phyloP scores from a whole-genome alignment of 2,797 vertebrate species.

The Phalloptychus januarius region DNA sequence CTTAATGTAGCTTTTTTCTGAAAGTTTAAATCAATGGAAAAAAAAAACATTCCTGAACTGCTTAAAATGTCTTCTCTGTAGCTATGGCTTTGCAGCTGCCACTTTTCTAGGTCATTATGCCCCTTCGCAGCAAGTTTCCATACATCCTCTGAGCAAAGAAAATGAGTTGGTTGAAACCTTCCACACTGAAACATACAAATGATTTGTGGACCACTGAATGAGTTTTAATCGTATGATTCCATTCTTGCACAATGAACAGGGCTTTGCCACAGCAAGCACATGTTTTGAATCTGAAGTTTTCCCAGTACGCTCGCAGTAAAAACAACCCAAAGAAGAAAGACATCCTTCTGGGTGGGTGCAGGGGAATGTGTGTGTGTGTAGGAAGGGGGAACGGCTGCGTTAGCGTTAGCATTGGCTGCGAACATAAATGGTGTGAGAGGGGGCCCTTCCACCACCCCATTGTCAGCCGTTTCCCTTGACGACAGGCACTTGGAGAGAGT shows the following conservation, averaged over 20 bases:
- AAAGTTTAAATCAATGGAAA: neutral
- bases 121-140: neutral
- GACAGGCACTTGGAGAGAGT: conserved; percentile 52
- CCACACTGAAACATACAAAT: neutral
- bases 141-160: neutral
- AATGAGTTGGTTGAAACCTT: neutral
- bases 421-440: conserved; percentile 70
- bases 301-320: conserved; percentile 24
- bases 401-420: conserved; percentile 42
- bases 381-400: conserved; percentile 33
- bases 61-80: neutral
- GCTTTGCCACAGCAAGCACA: neutral
- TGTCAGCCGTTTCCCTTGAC: conserved; percentile 69
- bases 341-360: conserved; percentile 42
- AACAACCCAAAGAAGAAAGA: conserved; percentile 68
- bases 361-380: neutral
- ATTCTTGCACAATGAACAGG: neutral
- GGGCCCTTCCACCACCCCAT: conserved; percentile 62
- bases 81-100: neutral
- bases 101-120: neutral
- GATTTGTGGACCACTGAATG: neutral
- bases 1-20: neutral
- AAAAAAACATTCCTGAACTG: neutral
- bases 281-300: conserved; percentile 26
- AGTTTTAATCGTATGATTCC: neutral